These are phyloP conservation scores for Okapia johnstoni DNA, from an alignment of 2,113 vertebrate species.

Conservation along the genomic window DNA sequence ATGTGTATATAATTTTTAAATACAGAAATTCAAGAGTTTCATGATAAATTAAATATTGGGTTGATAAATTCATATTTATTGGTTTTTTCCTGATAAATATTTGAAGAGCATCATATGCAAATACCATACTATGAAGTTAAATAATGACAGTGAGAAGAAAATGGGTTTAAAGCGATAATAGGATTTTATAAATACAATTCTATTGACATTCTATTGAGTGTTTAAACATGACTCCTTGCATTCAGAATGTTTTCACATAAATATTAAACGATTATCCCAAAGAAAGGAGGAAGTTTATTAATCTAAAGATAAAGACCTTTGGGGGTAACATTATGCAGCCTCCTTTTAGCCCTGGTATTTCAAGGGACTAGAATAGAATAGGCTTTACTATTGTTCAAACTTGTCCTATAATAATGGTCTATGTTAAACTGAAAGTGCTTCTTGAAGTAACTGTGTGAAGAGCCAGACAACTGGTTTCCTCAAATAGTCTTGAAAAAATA, in stretches of 20 bases:
- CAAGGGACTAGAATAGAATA: not conserved
- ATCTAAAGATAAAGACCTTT: constrained; percentile 25
- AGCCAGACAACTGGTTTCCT: not conserved
- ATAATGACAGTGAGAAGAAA: not conserved
- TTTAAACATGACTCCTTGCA: constrained; percentile 32
- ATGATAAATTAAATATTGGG: not conserved
- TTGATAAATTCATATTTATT: not conserved
- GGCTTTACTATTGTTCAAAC: not conserved
- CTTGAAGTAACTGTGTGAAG: not conserved
- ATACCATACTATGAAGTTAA: not conserved
- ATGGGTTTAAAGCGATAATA: not conserved
- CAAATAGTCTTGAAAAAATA: not conserved
- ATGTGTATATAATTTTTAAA: not conserved
- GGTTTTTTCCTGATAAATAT: not conserved
- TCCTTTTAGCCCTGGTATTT: not conserved
- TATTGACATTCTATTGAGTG: not conserved
- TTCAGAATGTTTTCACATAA: constrained; percentile 34
- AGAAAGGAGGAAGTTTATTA: not conserved
- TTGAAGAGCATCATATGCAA: not conserved
- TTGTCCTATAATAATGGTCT: not conserved
- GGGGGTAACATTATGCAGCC: not conserved
- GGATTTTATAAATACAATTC: not conserved
- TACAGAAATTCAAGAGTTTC: constrained; percentile 7
- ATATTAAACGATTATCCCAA: constrained; percentile 38
- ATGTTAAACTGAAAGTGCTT: not conserved